Conservation (phyloP, 2,888 invertebrate genomes). For the Andrena praecox region DNA sequence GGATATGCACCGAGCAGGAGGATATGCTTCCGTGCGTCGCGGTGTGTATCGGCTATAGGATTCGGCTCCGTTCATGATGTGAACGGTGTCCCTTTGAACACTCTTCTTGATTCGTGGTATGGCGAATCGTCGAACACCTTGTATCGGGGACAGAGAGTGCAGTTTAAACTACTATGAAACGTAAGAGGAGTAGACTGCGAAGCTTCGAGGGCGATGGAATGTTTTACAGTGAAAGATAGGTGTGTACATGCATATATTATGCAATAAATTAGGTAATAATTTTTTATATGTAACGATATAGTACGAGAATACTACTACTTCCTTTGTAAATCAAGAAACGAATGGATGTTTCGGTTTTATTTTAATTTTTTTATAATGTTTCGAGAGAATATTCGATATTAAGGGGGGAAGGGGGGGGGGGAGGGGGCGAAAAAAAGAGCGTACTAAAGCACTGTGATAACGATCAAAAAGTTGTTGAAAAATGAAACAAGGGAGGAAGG, state of each 20-base stretch:
- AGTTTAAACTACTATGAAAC: background rate
- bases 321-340: constrained; percentile 41
- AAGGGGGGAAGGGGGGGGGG: background rate
- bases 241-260: constrained; percentile 56
- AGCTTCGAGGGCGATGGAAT: constrained; percentile 20
- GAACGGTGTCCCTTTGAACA: background rate
- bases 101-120: background rate
- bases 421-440: constrained; percentile 32
- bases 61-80: background rate
- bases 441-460: constrained; percentile 69
- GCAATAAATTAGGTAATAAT: constrained; percentile 64
- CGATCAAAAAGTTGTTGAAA: constrained; percentile 37
- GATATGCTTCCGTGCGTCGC: background rate
- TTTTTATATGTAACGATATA: constrained; percentile 58
- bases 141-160: background rate
- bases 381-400: constrained; percentile 53
- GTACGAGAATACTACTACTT: constrained; percentile 33
- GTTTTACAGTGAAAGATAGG: constrained; percentile 29
- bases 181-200: background rate
- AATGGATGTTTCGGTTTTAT: constrained; percentile 42
- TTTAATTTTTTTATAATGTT: constrained; percentile 22
- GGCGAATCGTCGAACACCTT: background rate
- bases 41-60: background rate
- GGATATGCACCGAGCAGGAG: background rate
- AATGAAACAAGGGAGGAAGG: background rate